Evolutionary conservation across 2,797 vertebrate species (phyloP).

Genomic region (Botia almorhae): DNA sequence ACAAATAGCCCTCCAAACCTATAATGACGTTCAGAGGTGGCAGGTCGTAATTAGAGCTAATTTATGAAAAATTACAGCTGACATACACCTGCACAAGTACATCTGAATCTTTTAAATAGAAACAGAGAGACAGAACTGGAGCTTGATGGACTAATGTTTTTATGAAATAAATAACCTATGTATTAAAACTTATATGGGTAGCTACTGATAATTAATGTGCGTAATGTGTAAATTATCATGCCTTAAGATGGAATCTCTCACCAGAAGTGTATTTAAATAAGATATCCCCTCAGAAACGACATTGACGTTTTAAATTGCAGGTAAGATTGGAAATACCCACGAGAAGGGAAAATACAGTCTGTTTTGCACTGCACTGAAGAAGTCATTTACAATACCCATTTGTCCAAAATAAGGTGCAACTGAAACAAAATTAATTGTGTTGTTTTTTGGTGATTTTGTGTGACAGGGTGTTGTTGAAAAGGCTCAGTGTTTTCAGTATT

Average conservation of each 20-base stretch:
- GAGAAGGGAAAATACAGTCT: background rate
- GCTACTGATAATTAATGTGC: background rate
- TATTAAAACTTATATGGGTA: background rate
- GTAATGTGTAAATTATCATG: background rate
- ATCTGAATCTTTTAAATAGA: slow-evolving; percentile 10
- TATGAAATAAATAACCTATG: background rate
- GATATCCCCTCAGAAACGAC: background rate
- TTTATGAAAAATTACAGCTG: background rate
- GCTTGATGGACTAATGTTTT: background rate
- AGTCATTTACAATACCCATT: background rate
- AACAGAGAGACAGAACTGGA: background rate
- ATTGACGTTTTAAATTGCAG: background rate
- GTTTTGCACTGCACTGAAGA: background rate
- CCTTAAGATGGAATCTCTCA: background rate
- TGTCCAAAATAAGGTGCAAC: background rate
- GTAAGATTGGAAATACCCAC: background rate
- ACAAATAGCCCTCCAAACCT: slow-evolving; percentile 21
- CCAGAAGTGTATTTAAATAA: background rate
- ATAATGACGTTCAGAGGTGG: slow-evolving; percentile 21
- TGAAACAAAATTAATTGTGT: background rate
- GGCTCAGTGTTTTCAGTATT: too few species aligned
- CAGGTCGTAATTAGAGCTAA: slow-evolving; percentile 35
- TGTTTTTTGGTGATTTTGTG: too few species aligned
- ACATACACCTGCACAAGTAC: slow-evolving; percentile 36
- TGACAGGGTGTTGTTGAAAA: too few species aligned